A percentile compares a stretch with the other conserved stretches of the same genome.
These are phyloP conservation scores for Samia ricini DNA, from an alignment of 1,140 invertebrate genomes.

Conservation along the genomic window DNA sequence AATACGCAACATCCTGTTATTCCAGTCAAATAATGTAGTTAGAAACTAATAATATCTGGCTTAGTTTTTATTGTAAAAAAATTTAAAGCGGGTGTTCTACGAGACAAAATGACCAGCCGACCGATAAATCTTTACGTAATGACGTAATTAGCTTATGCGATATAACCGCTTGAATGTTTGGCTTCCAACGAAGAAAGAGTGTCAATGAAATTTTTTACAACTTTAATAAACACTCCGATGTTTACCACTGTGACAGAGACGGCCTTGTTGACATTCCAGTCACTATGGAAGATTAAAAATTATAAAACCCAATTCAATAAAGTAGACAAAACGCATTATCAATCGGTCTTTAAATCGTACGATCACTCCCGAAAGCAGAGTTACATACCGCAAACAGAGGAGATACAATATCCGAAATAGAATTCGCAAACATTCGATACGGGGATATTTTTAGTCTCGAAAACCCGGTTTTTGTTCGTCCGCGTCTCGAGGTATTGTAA, in stretches of 20 bases:
- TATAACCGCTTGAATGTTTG: slow-evolving; percentile 25
- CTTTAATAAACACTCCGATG: slow-evolving; percentile 19
- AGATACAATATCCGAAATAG: slow-evolving; percentile 70
- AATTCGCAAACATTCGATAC: slow-evolving; percentile 75
- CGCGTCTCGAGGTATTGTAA: slow-evolving; percentile 60
- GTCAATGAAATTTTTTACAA: slow-evolving; percentile 13
- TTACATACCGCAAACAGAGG: slow-evolving; percentile 33
- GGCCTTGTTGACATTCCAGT: neutral
- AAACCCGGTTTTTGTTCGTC: slow-evolving; percentile 69
- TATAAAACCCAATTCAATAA: neutral
- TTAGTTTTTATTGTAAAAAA: slow-evolving; percentile 17
- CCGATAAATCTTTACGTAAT: slow-evolving; percentile 37
- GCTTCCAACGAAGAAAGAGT: slow-evolving; percentile 24
- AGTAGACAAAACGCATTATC: neutral
- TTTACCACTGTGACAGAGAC: neutral
- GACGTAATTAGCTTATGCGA: slow-evolving; percentile 14
- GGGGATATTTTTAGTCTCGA: slow-evolving; percentile 71
- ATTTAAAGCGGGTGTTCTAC: slow-evolving; percentile 24
- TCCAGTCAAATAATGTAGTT: slow-evolving; percentile 14
- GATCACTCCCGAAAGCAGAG: too few species aligned
- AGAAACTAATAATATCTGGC: slow-evolving; percentile 22
- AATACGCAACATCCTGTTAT: slow-evolving; percentile 39
- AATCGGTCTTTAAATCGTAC: neutral
- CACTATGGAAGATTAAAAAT: neutral
- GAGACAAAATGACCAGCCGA: slow-evolving; percentile 18